These are phyloP conservation scores for Trichogramma dendrolimi DNA, from an alignment of 2,888 invertebrate genomes.

Conservation along the genomic window DNA sequence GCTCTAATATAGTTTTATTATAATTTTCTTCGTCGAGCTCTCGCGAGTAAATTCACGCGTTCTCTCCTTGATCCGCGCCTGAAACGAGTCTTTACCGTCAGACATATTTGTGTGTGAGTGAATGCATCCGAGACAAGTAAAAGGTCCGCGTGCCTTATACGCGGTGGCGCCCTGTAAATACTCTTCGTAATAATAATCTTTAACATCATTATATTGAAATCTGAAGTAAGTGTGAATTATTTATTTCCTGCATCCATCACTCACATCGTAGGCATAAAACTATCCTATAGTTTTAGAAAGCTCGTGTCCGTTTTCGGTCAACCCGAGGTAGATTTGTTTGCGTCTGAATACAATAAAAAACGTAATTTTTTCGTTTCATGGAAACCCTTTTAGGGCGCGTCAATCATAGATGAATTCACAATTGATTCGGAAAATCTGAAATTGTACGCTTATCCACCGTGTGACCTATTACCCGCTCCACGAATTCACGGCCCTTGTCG, in stretches of 20 bases:
- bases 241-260: slow-evolving; percentile 16
- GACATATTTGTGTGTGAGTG: too few species aligned
- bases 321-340: slow-evolving; percentile 23
- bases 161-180: too few species aligned
- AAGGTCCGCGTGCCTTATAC: too few species aligned
- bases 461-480: too few species aligned
- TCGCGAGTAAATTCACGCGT: too few species aligned
- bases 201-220: slow-evolving; percentile 22
- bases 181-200: too few species aligned
- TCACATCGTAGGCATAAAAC: slow-evolving; percentile 19
- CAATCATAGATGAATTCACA: slow-evolving; percentile 20
- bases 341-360: slow-evolving; percentile 7
- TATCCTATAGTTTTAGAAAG: slow-evolving; percentile 1
- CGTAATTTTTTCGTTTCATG: slow-evolving; percentile 18
- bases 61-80: too few species aligned
- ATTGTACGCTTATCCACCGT: slow-evolving; percentile 25
- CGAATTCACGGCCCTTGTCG: too few species aligned
- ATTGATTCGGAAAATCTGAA: slow-evolving; percentile 8
- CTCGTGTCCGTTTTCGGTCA: slow-evolving; percentile 1
- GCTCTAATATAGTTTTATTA: too few species aligned
- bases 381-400: slow-evolving; percentile 8
- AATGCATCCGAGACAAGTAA: too few species aligned
- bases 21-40: too few species aligned
- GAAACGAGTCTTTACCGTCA: too few species aligned
- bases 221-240: slow-evolving; percentile 16